phyloP scores from a whole-genome alignment of 2,797 vertebrate species.

The Champsocephalus gunnari region DNA sequence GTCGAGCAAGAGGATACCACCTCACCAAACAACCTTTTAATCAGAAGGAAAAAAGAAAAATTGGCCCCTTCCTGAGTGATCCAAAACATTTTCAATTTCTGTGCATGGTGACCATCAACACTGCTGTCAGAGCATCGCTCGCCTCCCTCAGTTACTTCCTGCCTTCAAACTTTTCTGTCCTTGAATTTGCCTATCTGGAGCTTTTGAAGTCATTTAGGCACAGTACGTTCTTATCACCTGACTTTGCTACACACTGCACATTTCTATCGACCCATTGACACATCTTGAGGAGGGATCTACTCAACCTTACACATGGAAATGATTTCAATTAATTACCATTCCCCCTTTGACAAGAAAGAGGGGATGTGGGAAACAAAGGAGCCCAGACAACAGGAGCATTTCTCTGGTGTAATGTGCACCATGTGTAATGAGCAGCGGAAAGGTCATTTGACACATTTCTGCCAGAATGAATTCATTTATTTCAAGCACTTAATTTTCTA shows the following conservation, averaged over 20 bases:
- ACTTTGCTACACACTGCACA: conserved; percentile 79
- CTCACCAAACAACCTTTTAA: conserved; percentile 81
- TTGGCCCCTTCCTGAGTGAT: conserved; percentile 81
- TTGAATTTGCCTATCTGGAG: conserved; percentile 76
- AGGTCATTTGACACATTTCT: conserved; percentile 88
- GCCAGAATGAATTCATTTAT: conserved; percentile 85
- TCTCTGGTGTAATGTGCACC: conserved; percentile 76
- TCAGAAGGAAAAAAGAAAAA: conserved; percentile 71
- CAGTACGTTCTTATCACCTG: conserved; percentile 82
- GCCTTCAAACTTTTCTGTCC: conserved; percentile 74
- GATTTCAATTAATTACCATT: conserved; percentile 85
- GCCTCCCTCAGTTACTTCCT: conserved; percentile 52
- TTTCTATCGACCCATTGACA: conserved; percentile 83
- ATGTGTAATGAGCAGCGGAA: conserved; percentile 83
- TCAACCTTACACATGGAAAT: conserved; percentile 83
- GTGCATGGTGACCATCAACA: conserved; percentile 72
- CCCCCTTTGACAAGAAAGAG: conserved; percentile 71
- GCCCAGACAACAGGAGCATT: conserved; percentile 79
- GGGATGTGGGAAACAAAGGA: conserved; percentile 65
- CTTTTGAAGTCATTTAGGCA: conserved; percentile 79
- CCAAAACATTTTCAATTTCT: conserved; percentile 81
- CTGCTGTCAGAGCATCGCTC: conserved; percentile 68
- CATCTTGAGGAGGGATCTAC: conserved; percentile 74
- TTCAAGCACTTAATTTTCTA: conserved; percentile 84
- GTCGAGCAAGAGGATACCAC: conserved; percentile 71